A percentile compares a stretch with the other conserved stretches of the same genome.
Conservation (phyloP, 2,797 vertebrate species). For the Myripristis jacobus region DNA sequence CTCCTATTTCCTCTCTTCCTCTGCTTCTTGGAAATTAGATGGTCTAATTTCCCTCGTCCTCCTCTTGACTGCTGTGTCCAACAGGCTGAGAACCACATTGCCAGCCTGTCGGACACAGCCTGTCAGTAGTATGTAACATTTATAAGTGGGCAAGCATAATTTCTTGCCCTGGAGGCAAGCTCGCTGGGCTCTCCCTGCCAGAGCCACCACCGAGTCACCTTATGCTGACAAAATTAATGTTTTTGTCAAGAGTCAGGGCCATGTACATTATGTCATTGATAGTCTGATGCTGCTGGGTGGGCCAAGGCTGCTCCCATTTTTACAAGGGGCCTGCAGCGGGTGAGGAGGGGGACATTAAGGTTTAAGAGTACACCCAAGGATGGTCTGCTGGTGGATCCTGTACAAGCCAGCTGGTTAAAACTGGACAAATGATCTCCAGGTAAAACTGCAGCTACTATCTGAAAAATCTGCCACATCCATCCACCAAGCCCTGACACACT, state of each 20-base stretch:
- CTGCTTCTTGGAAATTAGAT: constrained; percentile 64
- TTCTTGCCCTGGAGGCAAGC: constrained; percentile 46
- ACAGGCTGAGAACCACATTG: constrained; percentile 63
- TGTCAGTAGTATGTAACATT: constrained; percentile 61
- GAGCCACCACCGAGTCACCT: constrained; percentile 23
- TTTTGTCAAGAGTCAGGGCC: constrained; percentile 14
- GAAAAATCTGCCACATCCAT: too few species aligned
- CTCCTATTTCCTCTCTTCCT: constrained; percentile 49
- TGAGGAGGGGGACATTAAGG: not conserved
- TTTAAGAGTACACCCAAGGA: not conserved
- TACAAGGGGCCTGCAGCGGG: not conserved
- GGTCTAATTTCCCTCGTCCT: constrained; percentile 62
- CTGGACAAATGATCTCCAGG: too few species aligned
- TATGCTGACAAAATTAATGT: constrained; percentile 20
- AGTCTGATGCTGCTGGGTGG: constrained; percentile 14
- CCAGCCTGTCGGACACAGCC: constrained; percentile 72
- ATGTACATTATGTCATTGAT: constrained; percentile 29
- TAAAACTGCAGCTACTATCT: too few species aligned
- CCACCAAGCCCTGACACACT: too few species aligned
- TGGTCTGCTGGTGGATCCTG: not conserved
- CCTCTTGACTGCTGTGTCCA: constrained; percentile 68
- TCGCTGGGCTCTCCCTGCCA: constrained; percentile 27
- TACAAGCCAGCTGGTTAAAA: too few species aligned
- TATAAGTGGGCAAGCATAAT: constrained; percentile 52
- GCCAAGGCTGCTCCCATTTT: not conserved